Conservation (phyloP, 2,797 vertebrate species). For the Acomys russatus region DNA sequence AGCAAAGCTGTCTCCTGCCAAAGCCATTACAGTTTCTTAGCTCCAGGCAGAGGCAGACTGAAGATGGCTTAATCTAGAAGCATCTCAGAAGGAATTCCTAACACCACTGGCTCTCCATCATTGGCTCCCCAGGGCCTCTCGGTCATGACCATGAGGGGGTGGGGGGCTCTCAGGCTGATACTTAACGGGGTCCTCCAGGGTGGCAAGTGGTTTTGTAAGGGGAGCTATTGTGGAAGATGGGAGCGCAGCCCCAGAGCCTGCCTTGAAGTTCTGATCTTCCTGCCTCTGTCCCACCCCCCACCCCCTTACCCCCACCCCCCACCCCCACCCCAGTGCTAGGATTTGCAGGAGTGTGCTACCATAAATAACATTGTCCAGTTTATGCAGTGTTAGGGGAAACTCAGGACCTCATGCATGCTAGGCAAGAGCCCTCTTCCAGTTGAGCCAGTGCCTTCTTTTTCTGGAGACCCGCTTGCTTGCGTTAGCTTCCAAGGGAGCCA, state of each 20-base stretch:
- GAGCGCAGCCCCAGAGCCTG: not conserved
- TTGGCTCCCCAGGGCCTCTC: not conserved
- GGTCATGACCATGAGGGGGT: slow-evolving; percentile 5
- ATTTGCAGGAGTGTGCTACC: not conserved
- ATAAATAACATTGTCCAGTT: not conserved
- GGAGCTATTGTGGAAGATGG: accelerated
- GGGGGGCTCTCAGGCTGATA: not conserved
- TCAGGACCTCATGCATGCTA: not conserved
- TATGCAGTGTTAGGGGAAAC: not conserved
- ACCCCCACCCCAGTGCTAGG: not conserved
- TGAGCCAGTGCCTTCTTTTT: not conserved
- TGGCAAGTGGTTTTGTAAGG: not conserved
- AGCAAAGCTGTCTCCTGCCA: slow-evolving; percentile 79
- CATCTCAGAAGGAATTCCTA: slow-evolving; percentile 71
- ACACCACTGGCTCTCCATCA: slow-evolving; percentile 2
- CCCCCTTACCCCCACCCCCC: too few species aligned
- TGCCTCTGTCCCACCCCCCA: not conserved
- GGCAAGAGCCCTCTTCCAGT: not conserved
- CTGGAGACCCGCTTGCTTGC: not conserved
- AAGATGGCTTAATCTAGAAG: slow-evolving; percentile 83
- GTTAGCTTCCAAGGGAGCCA: not conserved
- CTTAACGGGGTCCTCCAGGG: not conserved
- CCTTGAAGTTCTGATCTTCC: not conserved
- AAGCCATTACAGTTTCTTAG: slow-evolving; percentile 67
- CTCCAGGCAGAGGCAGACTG: slow-evolving; percentile 75